Percentiles rank a stretch among this genome's conserved stretches.
Conservation (phyloP, 2,113 vertebrate species). For the Mormoops blainvillei region DNA sequence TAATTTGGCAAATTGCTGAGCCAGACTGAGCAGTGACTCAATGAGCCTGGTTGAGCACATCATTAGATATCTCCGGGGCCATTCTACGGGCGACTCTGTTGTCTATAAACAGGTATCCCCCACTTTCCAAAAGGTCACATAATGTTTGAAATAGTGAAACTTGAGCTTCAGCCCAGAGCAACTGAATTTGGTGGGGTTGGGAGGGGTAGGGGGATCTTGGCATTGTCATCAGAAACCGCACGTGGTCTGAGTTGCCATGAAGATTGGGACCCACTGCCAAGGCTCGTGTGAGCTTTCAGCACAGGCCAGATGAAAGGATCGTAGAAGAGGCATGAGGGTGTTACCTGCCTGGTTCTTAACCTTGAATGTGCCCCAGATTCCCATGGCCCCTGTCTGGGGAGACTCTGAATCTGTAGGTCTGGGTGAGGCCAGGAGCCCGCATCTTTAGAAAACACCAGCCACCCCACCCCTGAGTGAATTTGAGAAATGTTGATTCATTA, state of each 20-base stretch:
- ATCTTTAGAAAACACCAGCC: fast-evolving
- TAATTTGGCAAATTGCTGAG: not conserved
- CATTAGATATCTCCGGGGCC: no score
- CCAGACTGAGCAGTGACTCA: fast-evolving
- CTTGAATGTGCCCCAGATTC: not conserved
- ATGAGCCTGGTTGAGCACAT: fast-evolving
- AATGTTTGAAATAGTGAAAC: not conserved
- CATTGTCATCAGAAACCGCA: fast-evolving
- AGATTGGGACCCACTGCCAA: fast-evolving
- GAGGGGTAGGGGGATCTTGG: fast-evolving
- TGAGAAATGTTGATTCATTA: not conserved
- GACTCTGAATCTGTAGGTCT: not conserved
- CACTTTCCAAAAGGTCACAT: not conserved
- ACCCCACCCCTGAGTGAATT: not conserved
- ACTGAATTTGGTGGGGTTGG: not conserved
- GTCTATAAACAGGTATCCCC: not conserved
- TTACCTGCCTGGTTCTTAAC: no score
- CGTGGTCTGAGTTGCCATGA: no score
- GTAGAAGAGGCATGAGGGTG: not conserved
- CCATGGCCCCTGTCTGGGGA: not conserved
- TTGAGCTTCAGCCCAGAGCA: not conserved
- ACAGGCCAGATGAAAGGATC: fast-evolving
- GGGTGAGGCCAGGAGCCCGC: not conserved
- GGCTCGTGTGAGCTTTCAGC: not conserved
- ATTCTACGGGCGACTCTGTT: not conserved